These are phyloP conservation scores for Drosophila bocqueti DNA, from an alignment of 1,140 invertebrate species.

Conservation along the genomic window DNA sequence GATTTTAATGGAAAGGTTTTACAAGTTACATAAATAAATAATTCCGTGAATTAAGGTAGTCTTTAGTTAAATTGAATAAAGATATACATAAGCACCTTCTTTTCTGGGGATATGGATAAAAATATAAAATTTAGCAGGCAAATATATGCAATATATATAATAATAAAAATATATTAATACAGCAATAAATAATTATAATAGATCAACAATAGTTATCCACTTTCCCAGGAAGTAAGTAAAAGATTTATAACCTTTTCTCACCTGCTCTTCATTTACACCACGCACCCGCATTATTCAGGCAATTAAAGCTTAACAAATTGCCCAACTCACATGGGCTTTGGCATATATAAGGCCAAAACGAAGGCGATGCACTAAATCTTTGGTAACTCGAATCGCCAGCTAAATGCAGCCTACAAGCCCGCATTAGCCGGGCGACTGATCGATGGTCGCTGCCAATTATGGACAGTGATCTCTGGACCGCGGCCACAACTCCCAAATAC, in stretches of 20 bases:
- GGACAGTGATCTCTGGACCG: conserved; percentile 41
- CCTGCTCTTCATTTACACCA: conserved; percentile 24
- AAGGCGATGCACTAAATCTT: conserved; percentile 57
- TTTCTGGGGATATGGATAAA: too few species aligned
- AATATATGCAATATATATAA: too few species aligned
- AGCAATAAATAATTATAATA: background rate
- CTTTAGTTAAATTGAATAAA: background rate
- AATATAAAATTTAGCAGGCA: too few species aligned
- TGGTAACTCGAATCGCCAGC: conserved; percentile 21
- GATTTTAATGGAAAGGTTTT: background rate
- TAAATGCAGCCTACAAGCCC: conserved; percentile 57
- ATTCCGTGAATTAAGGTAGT: too few species aligned
- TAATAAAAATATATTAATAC: too few species aligned
- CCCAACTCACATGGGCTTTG: background rate
- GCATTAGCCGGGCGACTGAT: conserved; percentile 59
- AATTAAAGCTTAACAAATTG: conserved; percentile 64
- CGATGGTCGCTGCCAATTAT: conserved; percentile 72
- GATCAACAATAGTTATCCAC: too few species aligned
- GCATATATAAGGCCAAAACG: background rate
- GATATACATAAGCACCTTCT: too few species aligned
- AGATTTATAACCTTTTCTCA: conserved; percentile 33
- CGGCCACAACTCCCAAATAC: conserved; percentile 23
- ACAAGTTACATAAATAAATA: background rate
- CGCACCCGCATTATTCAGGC: conserved; percentile 38
- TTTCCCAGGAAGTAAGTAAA: background rate